These are phyloP conservation scores for Dendropsophus ebraccatus DNA, from an alignment of 2,113 vertebrate genomes.

Conservation along the genomic window DNA sequence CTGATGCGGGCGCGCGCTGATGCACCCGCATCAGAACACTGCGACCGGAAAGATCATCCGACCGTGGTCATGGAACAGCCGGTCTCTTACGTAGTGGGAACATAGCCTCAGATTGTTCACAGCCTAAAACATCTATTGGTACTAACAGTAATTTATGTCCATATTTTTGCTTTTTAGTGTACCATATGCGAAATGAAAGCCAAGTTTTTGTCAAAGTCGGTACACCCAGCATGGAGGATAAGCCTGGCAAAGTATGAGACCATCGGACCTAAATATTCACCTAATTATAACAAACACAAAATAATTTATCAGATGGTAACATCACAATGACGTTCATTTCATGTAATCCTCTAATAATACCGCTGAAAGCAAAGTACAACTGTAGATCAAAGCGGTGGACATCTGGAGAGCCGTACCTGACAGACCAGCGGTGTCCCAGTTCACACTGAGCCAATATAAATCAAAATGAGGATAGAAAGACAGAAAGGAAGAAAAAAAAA, in stretches of 20 bases:
- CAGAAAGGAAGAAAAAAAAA: not conserved
- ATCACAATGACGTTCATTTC: not conserved
- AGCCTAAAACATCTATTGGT: no score
- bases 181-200: no score
- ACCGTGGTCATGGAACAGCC: no score
- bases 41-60: no score
- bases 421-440: not conserved
- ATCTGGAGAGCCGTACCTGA: slow-evolving; percentile 29
- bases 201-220: no score
- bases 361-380: not conserved
- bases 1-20: no score
- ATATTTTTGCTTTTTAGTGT: no score
- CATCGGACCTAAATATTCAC: not conserved
- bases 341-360: not conserved
- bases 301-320: not conserved
- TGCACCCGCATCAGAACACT: no score
- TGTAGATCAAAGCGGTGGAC: not conserved
- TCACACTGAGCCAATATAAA: slow-evolving; percentile 11
- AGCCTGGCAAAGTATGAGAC: not conserved
- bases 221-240: not conserved
- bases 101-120: no score
- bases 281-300: not conserved
- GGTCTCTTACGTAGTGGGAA: no score
- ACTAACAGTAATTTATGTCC: no score
- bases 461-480: slow-evolving; percentile 3